phyloP scores from a whole-genome alignment of 2,888 invertebrate genomes.

The Morinoia aosen region DNA sequence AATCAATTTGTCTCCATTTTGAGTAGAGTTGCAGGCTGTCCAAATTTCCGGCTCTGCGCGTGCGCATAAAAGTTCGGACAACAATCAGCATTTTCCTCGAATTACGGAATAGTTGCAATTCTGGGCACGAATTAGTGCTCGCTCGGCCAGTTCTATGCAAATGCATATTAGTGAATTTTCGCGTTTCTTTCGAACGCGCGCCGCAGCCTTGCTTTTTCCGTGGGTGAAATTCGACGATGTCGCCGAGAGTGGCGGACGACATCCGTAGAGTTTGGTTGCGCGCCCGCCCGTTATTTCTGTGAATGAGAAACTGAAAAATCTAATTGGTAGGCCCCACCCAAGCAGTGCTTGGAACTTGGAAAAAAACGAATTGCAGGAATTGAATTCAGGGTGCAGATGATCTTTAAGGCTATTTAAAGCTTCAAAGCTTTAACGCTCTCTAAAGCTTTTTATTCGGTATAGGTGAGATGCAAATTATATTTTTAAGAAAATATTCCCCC shows the following conservation, averaged over 20 bases:
- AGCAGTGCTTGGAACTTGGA: not conserved
- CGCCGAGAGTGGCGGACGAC: not conserved
- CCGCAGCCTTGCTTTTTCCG: not conserved
- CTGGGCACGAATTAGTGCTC: not conserved
- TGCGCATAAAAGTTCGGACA: not conserved
- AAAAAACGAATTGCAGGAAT: not conserved
- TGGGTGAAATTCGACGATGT: not conserved
- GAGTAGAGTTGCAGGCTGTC: not conserved
- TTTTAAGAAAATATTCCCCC: not conserved
- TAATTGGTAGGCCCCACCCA: not conserved
- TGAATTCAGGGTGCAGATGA: not conserved
- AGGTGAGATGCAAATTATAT: not conserved
- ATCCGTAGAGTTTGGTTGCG: not conserved
- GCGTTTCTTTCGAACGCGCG: not conserved
- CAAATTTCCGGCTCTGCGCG: not conserved
- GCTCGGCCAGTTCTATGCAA: conserved; percentile 3
- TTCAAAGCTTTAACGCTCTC: not conserved
- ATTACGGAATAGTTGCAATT: conserved; percentile 17
- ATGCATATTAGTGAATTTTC: conserved; percentile 17
- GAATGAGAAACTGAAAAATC: not conserved
- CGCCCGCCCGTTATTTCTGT: not conserved
- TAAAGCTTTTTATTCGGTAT: not conserved
- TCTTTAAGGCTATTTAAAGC: not conserved
- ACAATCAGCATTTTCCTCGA: conserved; percentile 1
- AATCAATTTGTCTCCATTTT: not conserved